Base-by-base conservation (phyloP, 2,888 invertebrate genomes). In the Drosophila differens region DNA sequence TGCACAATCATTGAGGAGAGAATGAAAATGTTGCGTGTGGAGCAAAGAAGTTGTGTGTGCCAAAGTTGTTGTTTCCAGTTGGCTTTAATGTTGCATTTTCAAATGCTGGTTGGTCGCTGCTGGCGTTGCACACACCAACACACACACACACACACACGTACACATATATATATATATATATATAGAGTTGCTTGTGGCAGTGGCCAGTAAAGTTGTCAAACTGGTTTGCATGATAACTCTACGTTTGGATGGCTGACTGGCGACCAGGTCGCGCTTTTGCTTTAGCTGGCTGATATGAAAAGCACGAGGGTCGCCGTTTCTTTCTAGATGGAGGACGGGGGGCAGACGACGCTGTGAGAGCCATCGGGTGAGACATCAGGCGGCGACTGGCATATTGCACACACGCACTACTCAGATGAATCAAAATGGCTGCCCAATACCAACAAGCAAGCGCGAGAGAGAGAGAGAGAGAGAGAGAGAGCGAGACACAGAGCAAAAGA, bases 21-120 rank as follows among this genome's bases (percentile, higher is more conserved):
- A 22, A 63, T 52, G 49, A 69, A 70, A 73, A 74, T 67, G 57
- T 81, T 87, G 85, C 88, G 88, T 85, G 85, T 76, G 81, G 72
- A 80, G 85, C 75, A 77, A 70, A 78, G 82, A 76, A 73, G 76
- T 81, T 58, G 41, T 58, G 57, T 58, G 79, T 82, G 85, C 80
- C 81, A 86, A 81, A 87, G 83, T 76, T 79, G 87, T 78, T 57
- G 55, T 57, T 81, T 71, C 76, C 81, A 70, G 85, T 87, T 87
- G 83, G 83, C 87, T 87, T 85, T 78, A 76, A 87, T 88, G 85
- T 88, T 86, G 85, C 85, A 86, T 88, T 86, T 85, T 86, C 85
- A 86, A 86, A 86, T 86, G 85, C 85, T 86, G 85, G 85, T 86
- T 86, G 85, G 85, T 85, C 57, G 87, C 57, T 70, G 83, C 61